phyloP scores from a whole-genome alignment of 2,888 invertebrate species.

The Heterodera filipjevi region DNA sequence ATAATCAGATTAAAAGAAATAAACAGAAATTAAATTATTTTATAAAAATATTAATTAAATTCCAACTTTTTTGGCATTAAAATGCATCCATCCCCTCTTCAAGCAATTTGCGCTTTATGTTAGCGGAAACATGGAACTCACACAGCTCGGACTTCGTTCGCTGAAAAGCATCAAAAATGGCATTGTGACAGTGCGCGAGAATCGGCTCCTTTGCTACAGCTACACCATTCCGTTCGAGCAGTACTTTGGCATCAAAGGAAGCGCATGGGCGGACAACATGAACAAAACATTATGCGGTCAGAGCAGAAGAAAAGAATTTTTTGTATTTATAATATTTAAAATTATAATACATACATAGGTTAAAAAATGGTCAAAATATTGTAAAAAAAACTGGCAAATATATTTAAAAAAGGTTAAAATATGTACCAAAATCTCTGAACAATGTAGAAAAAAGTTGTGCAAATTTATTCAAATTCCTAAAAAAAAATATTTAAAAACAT shows the following conservation, averaged over 20 bases:
- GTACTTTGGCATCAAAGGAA: slow-evolving; percentile 71
- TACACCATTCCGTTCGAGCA: slow-evolving; percentile 85
- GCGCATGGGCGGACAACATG: slow-evolving; percentile 34
- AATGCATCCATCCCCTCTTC: background rate
- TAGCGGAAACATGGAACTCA: background rate
- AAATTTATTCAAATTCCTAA: no score
- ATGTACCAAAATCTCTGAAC: no score
- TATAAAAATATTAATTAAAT: background rate
- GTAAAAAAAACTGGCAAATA: no score
- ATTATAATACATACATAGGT: no score
- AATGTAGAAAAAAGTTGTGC: no score
- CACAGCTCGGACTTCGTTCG: slow-evolving; percentile 16
- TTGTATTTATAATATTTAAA: no score
- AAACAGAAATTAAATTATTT: no score
- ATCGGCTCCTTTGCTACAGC: slow-evolving; percentile 84
- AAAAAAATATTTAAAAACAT: no score
- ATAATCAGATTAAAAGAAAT: no score
- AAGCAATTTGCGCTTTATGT: slow-evolving; percentile 20
- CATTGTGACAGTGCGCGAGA: slow-evolving; percentile 81
- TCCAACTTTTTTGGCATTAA: background rate
- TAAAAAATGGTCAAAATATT: no score
- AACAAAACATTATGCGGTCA: slow-evolving; percentile 35
- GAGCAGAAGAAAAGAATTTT: background rate
- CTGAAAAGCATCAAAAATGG: slow-evolving; percentile 43
- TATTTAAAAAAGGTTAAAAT: background rate